Conservation (phyloP, 2,888 invertebrate genomes). For the Maniola hyperantus region DNA sequence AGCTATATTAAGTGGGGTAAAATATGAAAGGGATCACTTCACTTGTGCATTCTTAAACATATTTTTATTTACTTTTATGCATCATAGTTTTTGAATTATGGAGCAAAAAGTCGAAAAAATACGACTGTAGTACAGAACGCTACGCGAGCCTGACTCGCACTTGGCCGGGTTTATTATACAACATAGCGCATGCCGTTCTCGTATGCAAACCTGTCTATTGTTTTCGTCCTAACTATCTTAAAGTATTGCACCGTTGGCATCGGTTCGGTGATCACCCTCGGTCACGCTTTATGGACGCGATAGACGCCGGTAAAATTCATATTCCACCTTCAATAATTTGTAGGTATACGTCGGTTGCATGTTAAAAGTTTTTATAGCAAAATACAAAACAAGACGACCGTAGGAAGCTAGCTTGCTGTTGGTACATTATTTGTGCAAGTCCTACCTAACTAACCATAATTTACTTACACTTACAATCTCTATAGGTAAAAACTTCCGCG, state of each 20-base stretch:
- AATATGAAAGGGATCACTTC: too few relatives aligned
- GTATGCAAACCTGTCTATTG: background rate
- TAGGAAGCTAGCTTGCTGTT: too few relatives aligned
- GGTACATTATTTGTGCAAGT: too few relatives aligned
- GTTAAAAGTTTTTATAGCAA: background rate
- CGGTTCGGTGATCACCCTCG: conserved; percentile 40
- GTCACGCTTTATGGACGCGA: conserved; percentile 25
- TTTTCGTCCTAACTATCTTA: conserved; percentile 6
- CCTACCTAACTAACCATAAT: too few relatives aligned
- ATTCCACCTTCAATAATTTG: conserved; percentile 4
- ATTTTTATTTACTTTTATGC: too few relatives aligned
- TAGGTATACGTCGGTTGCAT: background rate
- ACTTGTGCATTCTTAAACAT: too few relatives aligned
- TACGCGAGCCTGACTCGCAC: too few relatives aligned
- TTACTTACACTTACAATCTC: too few relatives aligned
- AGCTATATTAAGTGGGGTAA: too few relatives aligned
- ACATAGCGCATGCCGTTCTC: background rate
- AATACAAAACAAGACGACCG: background rate
- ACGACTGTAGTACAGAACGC: too few relatives aligned
- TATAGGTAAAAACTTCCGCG: background rate
- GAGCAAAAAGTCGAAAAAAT: too few relatives aligned
- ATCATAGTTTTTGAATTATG: too few relatives aligned
- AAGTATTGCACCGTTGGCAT: conserved; percentile 40
- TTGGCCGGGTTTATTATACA: background rate
- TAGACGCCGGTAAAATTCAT: conserved; percentile 8